Evolutionary conservation across 2,113 vertebrate species (phyloP).

Genomic region (Heliornis fulica): DNA sequence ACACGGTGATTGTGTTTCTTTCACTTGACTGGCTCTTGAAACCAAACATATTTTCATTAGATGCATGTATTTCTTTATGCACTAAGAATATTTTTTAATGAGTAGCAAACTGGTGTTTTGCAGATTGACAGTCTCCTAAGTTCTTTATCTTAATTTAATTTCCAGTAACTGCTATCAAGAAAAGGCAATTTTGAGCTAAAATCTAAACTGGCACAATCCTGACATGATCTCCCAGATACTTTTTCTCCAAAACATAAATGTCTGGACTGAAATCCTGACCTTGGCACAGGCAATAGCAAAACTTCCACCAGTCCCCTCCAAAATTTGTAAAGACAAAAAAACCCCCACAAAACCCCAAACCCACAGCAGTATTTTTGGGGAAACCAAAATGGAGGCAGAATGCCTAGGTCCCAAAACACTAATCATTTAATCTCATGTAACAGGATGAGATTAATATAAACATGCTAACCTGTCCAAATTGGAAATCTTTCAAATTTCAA

Average conservation of each 20-base stretch:
- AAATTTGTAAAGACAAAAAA: background rate
- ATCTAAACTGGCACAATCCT: background rate
- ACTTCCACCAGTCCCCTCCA: background rate
- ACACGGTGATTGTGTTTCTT: background rate
- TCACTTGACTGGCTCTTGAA: background rate
- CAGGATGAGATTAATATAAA: constrained; percentile 61
- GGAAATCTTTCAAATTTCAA: constrained; percentile 56
- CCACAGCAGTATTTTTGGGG: background rate
- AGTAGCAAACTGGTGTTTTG: background rate
- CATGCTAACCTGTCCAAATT: constrained; percentile 44
- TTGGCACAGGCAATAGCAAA: background rate
- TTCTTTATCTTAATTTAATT: background rate
- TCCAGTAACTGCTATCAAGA: background rate
- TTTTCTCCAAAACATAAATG: background rate
- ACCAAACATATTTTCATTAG: background rate
- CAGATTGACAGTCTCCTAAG: background rate
- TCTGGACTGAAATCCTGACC: background rate
- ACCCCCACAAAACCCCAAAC: too few species aligned
- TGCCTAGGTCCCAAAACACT: background rate
- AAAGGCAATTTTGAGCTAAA: background rate
- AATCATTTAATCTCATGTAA: constrained; percentile 1
- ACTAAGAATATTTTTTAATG: background rate
- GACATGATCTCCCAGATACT: background rate
- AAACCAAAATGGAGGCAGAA: background rate
- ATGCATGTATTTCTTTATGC: background rate